Evolutionary conservation across 53 echinoderm and acorn worm species (phyloP).

Genomic region (Glandiceps talaboti): DNA sequence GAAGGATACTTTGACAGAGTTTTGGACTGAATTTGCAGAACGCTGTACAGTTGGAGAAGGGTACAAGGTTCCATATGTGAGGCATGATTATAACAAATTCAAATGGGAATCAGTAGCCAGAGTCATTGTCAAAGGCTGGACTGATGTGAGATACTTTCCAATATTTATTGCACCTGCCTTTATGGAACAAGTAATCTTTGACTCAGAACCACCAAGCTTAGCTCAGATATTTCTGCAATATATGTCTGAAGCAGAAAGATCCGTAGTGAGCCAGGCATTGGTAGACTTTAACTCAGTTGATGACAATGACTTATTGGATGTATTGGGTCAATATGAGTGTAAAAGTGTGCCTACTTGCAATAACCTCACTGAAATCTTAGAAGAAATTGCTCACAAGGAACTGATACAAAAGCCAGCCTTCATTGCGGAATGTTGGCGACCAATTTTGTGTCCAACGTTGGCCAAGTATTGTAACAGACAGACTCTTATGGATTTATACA

Average conservation of each 20-base stretch:
- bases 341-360: neutral
- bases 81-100: neutral
- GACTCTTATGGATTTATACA: neutral
- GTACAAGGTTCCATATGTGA: neutral
- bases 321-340: slow-evolving; percentile 18
- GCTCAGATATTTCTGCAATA: slow-evolving; percentile 14
- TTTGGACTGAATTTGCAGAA: neutral
- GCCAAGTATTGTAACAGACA: neutral
- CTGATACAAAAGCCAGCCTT: neutral
- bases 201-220: neutral
- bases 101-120: slow-evolving; percentile 19
- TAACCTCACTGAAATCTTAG: slow-evolving; percentile 10
- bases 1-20: neutral
- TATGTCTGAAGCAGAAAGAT: slow-evolving; percentile 17
- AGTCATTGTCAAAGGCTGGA: slow-evolving; percentile 36
- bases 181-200: slow-evolving; percentile 1
- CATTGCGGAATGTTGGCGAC: slow-evolving; percentile 15
- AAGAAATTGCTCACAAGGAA: slow-evolving; percentile 16
- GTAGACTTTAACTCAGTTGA: slow-evolving; percentile 20
- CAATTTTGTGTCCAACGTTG: slow-evolving; percentile 6
- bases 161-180: slow-evolving; percentile 26
- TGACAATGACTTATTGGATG: slow-evolving; percentile 22
- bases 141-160: slow-evolving; percentile 31
- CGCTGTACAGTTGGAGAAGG: neutral
- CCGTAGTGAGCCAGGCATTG: slow-evolving; percentile 15